Evolutionary conservation across 2,113 vertebrate species (phyloP).

Genomic region (Hemiscyllium ocellatum): DNA sequence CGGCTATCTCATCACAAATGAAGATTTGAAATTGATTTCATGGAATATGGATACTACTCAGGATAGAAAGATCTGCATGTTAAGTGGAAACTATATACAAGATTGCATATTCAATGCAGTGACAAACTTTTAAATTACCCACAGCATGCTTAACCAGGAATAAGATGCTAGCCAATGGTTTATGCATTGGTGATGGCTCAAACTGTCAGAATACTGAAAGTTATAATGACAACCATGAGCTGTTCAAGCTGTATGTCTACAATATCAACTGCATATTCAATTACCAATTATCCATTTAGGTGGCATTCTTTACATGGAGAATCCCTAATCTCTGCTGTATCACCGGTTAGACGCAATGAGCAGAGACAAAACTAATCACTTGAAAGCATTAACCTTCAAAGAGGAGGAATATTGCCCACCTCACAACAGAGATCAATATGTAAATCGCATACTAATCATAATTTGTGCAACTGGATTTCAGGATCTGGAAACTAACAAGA

Average conservation of each 20-base stretch:
- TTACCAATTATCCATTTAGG: background rate
- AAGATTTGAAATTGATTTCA: background rate
- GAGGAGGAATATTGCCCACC: background rate
- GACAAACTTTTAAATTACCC: background rate
- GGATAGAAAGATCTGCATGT: background rate
- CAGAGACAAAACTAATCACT: background rate
- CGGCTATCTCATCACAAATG: background rate
- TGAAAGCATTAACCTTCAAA: background rate
- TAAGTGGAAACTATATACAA: background rate
- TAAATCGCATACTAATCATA: background rate
- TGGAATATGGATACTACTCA: background rate
- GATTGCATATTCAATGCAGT: background rate
- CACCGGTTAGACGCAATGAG: background rate
- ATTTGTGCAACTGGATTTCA: background rate
- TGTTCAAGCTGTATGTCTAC: background rate
- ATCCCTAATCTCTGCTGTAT: background rate
- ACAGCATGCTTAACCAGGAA: background rate
- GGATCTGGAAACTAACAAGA: background rate
- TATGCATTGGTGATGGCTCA: background rate
- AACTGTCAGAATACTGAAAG: background rate
- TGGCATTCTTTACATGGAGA: background rate
- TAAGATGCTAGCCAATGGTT: background rate
- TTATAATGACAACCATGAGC: background rate
- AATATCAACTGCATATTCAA: background rate
- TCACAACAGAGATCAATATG: background rate